phyloP scores from a whole-genome alignment of 2,797 vertebrate genomes.

The Epinephelus coioides region DNA sequence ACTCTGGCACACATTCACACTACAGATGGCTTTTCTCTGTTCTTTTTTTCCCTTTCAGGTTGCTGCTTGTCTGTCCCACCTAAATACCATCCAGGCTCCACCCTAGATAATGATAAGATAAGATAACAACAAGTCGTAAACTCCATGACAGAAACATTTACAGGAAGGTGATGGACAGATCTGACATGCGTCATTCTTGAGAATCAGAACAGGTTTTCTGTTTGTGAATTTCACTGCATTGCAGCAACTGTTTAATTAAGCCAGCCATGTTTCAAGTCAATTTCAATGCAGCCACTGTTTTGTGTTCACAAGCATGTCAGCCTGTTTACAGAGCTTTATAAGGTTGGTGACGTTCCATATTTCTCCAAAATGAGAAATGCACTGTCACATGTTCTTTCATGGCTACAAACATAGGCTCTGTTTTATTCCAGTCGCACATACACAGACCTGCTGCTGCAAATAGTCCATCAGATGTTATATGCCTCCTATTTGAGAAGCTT shows the following conservation, averaged over 20 bases:
- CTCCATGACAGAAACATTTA: too few relatives aligned
- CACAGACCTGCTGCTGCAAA: not conserved
- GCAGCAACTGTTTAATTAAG: not conserved
- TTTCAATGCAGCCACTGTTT: too few relatives aligned
- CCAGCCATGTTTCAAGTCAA: not conserved
- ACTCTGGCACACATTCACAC: conserved; percentile 9
- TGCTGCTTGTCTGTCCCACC: not conserved
- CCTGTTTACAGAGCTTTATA: not conserved
- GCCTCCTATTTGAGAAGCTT: not conserved
- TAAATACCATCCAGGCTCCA: conserved; percentile 5
- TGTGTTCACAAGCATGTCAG: not conserved
- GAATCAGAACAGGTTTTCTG: not conserved
- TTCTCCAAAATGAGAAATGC: not conserved
- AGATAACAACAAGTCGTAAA: not conserved
- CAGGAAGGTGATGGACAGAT: not conserved
- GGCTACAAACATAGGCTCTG: not conserved
- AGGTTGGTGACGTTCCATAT: not conserved
- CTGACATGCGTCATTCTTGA: not conserved
- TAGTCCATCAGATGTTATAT: not conserved
- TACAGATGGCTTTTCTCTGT: conserved; percentile 11
- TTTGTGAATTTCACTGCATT: not conserved
- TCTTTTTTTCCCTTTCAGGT: not conserved
- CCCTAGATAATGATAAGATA: not conserved
- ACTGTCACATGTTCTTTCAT: not conserved
- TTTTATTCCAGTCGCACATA: not conserved